phyloP scores from a whole-genome alignment of 2,888 invertebrate species.

The Chrysodeixis includens region DNA sequence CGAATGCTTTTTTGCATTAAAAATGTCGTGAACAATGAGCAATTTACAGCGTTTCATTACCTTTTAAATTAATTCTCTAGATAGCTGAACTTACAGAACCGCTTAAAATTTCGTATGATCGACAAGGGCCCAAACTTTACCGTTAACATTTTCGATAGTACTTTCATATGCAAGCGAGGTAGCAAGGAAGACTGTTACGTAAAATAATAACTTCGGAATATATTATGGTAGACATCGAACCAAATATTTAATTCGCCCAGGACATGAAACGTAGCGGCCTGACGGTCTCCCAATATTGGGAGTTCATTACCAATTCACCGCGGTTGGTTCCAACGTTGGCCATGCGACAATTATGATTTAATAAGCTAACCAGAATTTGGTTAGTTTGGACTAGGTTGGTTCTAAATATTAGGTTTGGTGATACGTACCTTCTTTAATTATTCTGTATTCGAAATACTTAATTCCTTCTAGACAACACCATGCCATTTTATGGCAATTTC shows the following conservation, averaged over 20 bases:
- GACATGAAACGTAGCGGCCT: neutral
- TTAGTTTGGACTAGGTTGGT: too few species aligned
- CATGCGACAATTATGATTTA: neutral
- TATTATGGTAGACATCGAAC: conserved; percentile 10
- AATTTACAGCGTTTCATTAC: neutral
- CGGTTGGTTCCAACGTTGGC: neutral
- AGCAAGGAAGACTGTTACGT: conserved; percentile 40
- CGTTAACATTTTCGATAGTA: conserved; percentile 21
- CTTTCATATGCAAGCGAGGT: conserved; percentile 25
- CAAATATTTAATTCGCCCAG: neutral
- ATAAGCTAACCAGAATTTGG: too few species aligned
- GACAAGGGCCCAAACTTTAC: conserved; percentile 37
- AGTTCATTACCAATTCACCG: neutral
- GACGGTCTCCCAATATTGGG: neutral
- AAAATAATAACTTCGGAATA: conserved; percentile 12
- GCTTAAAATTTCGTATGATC: conserved; percentile 16
- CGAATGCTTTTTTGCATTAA: neutral
- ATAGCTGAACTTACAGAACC: neutral
- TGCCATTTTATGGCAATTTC: too few species aligned
- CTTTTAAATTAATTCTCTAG: conserved; percentile 3
- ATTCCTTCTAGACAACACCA: too few species aligned
- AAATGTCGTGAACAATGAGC: neutral
- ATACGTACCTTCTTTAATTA: too few species aligned
- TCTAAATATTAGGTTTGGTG: too few species aligned
- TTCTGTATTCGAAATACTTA: too few species aligned